phyloP scores from a whole-genome alignment of 2,888 invertebrate genomes.

The Congeria kusceri region DNA sequence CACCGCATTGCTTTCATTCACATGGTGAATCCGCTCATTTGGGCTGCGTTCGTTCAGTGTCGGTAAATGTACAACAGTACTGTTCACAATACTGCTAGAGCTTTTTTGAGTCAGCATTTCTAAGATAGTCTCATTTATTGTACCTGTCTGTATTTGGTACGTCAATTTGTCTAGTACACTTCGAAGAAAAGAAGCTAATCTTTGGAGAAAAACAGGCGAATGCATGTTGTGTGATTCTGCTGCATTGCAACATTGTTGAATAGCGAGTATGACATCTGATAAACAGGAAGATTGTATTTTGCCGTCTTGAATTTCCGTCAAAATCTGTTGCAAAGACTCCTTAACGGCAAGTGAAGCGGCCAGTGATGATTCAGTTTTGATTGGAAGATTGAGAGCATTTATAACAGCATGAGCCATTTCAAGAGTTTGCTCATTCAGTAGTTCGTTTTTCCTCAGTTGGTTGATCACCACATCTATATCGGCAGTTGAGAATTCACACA shows the following conservation, averaged over 20 bases:
- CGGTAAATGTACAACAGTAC: too few species aligned
- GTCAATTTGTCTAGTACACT: constrained; percentile 42
- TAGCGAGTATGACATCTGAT: constrained; percentile 32
- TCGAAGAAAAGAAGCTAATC: constrained; percentile 45
- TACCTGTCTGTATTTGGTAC: constrained; percentile 49
- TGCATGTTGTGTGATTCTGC: constrained; percentile 12
- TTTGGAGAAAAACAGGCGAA: constrained; percentile 36
- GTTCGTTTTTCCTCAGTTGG: constrained; percentile 3
- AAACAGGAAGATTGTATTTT: constrained; percentile 32
- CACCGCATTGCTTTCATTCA: too few species aligned
- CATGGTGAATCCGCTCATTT: too few species aligned
- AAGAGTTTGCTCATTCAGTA: constrained; percentile 25
- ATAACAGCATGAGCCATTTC: constrained; percentile 52
- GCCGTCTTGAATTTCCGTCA: constrained; percentile 32
- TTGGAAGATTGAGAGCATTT: constrained; percentile 38
- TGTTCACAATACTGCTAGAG: too few species aligned
- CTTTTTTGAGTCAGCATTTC: background rate
- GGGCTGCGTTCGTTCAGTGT: too few species aligned
- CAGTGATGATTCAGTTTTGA: constrained; percentile 52
- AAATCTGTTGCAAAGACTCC: constrained; percentile 26
- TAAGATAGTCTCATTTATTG: constrained; percentile 45
- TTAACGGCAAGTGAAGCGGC: constrained; percentile 34
- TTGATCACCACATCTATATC: constrained; percentile 38
- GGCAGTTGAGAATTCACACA: background rate
- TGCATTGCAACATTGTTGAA: constrained; percentile 23